Percentiles rank a stretch among this genome's conserved stretches.
Evolutionary conservation across 2,888 invertebrate genomes (phyloP).

Genomic region (Epiperipatus broadwayi): DNA sequence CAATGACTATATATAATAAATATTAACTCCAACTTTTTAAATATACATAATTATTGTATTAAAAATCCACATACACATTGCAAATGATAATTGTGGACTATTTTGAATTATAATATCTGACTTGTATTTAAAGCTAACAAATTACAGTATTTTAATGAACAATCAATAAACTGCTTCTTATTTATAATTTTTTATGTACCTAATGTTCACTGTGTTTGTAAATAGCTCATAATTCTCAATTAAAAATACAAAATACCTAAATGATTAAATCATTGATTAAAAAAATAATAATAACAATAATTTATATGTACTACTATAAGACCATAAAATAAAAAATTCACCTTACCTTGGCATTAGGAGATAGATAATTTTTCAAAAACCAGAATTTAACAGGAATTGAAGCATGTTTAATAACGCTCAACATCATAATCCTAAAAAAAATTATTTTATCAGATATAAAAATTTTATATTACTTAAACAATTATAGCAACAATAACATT

Average conservation of each 20-base stretch:
- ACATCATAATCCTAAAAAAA: conserved; percentile 76
- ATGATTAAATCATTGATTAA: neutral
- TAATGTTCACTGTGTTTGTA: neutral
- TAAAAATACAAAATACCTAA: conserved; percentile 1
- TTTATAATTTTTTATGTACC: neutral
- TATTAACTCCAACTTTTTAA: too few species aligned
- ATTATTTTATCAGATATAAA: conserved; percentile 1
- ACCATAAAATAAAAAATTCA: too few species aligned
- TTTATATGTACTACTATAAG: too few species aligned
- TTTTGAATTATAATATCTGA: too few species aligned
- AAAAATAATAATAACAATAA: too few species aligned
- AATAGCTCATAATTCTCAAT: neutral
- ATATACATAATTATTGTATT: too few species aligned
- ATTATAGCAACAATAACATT: neutral
- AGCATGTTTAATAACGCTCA: conserved; percentile 85
- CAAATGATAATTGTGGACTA: too few species aligned
- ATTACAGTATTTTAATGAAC: too few species aligned
- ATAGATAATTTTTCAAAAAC: conserved; percentile 97
- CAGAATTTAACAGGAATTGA: conserved; percentile 90
- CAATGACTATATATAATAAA: too few species aligned
- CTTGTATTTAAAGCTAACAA: too few species aligned
- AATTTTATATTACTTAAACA: conserved; percentile 1
- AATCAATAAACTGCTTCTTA: conserved; percentile 1
- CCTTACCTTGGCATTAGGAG: conserved; percentile 75
- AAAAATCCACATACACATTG: too few species aligned